Conservation (phyloP, 1,140 invertebrate species). For the Steinernema khuongi region DNA sequence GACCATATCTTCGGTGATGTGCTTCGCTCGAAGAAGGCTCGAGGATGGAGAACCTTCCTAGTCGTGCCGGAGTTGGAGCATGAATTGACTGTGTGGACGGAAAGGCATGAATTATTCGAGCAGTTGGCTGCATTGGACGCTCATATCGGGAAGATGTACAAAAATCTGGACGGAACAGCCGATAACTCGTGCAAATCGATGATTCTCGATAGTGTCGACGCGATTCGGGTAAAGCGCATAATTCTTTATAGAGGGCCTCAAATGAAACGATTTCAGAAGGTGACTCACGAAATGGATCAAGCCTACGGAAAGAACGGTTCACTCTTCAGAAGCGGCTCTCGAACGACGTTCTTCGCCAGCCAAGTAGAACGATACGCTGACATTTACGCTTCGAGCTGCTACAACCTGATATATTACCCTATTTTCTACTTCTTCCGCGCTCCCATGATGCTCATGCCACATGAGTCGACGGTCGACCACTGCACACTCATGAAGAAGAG, state of each 20-base stretch:
- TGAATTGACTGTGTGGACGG: constrained; percentile 93
- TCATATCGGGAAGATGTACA: constrained; percentile 85
- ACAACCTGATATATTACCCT: constrained; percentile 95
- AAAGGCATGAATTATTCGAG: constrained; percentile 84
- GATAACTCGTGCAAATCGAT: constrained; percentile 76
- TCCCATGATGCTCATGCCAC: constrained; percentile 73
- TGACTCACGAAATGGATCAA: constrained; percentile 95
- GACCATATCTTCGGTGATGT: constrained; percentile 99
- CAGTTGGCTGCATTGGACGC: constrained; percentile 82
- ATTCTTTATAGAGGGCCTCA: background rate
- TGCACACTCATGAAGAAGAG: background rate
- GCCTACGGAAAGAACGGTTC: constrained; percentile 94
- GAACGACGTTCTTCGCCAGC: constrained; percentile 95
- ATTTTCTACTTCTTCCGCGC: constrained; percentile 75
- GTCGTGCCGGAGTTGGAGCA: constrained; percentile 91
- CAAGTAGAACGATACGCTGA: constrained; percentile 93
- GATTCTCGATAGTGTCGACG: constrained; percentile 75
- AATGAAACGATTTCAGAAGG: constrained; percentile 64
- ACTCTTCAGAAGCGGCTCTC: constrained; percentile 79
- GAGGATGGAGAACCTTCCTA: constrained; percentile 94
- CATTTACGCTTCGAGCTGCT: constrained; percentile 86
- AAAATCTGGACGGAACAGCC: constrained; percentile 88
- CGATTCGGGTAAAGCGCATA: constrained; percentile 67
- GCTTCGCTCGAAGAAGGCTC: constrained; percentile 92
- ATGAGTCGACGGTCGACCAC: constrained; percentile 66